phyloP scores from a whole-genome alignment of 2,113 vertebrate genomes.

The Microcebus lehilahytsara region DNA sequence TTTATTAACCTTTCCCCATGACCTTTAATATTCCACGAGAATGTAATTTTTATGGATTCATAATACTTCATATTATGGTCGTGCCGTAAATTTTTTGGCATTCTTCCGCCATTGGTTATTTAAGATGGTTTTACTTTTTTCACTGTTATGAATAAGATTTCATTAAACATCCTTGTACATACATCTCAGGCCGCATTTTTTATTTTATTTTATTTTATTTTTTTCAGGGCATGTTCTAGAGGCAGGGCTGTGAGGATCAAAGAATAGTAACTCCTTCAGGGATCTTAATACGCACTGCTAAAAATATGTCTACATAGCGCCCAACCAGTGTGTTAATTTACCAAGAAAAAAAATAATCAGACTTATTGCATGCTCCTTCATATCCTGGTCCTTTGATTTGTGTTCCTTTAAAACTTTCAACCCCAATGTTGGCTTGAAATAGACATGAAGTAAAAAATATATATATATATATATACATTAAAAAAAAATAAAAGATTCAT shows the following conservation, averaged over 20 bases:
- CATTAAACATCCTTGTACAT: background rate
- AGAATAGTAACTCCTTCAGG: background rate
- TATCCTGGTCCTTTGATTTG: background rate
- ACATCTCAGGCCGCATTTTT: background rate
- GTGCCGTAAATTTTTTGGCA: background rate
- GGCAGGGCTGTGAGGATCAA: background rate
- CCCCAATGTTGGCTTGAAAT: background rate
- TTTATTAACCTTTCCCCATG: background rate
- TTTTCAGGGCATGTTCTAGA: background rate
- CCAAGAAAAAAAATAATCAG: background rate
- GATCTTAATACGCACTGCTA: background rate
- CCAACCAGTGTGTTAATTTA: background rate
- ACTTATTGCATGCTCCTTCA: background rate
- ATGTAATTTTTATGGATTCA: background rate
- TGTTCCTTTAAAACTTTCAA: background rate
- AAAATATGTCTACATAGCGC: fast-evolving
- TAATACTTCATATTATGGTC: background rate
- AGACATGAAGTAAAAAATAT: background rate
- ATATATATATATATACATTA: too few species aligned
- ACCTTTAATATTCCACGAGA: background rate
- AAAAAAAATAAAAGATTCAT: background rate
- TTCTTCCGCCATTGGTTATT: background rate
- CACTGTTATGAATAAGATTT: background rate
- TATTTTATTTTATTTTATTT: too few species aligned
- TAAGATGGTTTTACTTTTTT: background rate